These are phyloP conservation scores for Pristionchus japonicus DNA, from an alignment of 2,888 invertebrate species.

Conservation along the genomic window DNA sequence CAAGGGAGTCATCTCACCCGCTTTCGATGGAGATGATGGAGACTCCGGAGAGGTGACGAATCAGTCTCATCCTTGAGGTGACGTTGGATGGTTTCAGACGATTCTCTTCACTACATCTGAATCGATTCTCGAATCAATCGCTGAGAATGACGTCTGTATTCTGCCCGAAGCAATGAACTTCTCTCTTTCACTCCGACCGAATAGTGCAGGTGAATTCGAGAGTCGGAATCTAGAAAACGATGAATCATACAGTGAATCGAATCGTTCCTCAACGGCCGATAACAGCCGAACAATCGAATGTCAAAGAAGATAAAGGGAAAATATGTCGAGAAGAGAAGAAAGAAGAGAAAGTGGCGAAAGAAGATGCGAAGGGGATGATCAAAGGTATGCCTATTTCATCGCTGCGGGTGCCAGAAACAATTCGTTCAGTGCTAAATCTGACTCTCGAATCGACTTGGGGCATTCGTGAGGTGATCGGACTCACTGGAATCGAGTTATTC, in stretches of 20 bases:
- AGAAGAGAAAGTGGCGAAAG: not conserved
- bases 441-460: slow-evolving; percentile 78
- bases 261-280: slow-evolving; percentile 46
- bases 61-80: too few species aligned
- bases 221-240: not conserved
- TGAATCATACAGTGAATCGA: slow-evolving; percentile 23
- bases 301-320: slow-evolving; percentile 19
- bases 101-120: slow-evolving; percentile 88
- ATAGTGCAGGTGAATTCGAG: not conserved
- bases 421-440: slow-evolving; percentile 72
- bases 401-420: too few species aligned
- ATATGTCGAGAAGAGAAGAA: not conserved
- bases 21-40: slow-evolving; percentile 77
- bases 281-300: slow-evolving; percentile 28
- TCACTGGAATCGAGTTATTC: slow-evolving; percentile 78
- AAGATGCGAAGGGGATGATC: not conserved
- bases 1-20: slow-evolving; percentile 86
- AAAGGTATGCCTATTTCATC: not conserved
- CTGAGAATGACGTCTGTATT: slow-evolving; percentile 76
- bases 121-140: slow-evolving; percentile 82
- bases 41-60: not conserved
- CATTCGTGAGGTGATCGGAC: slow-evolving; percentile 77
- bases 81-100: slow-evolving; percentile 81
- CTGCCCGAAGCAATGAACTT: not conserved
- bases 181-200: not conserved